A percentile compares a stretch with the other conserved stretches of the same genome.
phyloP scores from a whole-genome alignment of 2,888 invertebrate genomes.

The Zeuzera pyrina region DNA sequence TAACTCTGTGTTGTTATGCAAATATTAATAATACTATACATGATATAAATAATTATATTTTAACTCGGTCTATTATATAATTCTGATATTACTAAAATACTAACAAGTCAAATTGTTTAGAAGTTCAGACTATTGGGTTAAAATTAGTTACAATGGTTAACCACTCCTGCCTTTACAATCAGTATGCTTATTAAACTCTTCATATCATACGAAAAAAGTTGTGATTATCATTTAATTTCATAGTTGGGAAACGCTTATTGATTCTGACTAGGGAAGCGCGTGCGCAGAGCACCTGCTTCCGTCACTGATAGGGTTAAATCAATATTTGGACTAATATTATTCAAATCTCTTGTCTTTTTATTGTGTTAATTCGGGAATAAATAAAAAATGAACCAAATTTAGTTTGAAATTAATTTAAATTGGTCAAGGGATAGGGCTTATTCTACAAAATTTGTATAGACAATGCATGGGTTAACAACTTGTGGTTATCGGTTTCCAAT shows the following conservation, averaged over 20 bases:
- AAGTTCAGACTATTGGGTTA: no score
- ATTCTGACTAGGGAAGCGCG: slow-evolving; percentile 48
- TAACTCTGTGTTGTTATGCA: background rate
- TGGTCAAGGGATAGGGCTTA: no score
- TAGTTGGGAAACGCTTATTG: slow-evolving; percentile 65
- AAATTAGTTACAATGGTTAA: slow-evolving; percentile 33
- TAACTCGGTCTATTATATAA: no score
- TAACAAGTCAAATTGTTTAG: no score
- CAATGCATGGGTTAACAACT: no score
- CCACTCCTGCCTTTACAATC: slow-evolving; percentile 34
- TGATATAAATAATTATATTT: no score
- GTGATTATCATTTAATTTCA: slow-evolving; percentile 73
- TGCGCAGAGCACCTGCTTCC: slow-evolving; percentile 67
- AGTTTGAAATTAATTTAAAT: no score
- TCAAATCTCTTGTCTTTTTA: slow-evolving; percentile 52
- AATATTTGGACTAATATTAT: slow-evolving; percentile 69
- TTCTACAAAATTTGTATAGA: no score
- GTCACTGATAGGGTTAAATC: slow-evolving; percentile 69
- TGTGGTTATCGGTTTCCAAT: no score
- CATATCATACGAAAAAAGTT: slow-evolving; percentile 61
- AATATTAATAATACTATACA: slow-evolving; percentile 1
- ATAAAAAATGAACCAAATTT: no score
- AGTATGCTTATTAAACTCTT: slow-evolving; percentile 59
- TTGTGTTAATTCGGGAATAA: slow-evolving; percentile 22
- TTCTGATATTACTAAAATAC: no score